Evolutionary conservation across 1,140 invertebrate species (phyloP).

Genomic region (Heliconius hermathena): DNA sequence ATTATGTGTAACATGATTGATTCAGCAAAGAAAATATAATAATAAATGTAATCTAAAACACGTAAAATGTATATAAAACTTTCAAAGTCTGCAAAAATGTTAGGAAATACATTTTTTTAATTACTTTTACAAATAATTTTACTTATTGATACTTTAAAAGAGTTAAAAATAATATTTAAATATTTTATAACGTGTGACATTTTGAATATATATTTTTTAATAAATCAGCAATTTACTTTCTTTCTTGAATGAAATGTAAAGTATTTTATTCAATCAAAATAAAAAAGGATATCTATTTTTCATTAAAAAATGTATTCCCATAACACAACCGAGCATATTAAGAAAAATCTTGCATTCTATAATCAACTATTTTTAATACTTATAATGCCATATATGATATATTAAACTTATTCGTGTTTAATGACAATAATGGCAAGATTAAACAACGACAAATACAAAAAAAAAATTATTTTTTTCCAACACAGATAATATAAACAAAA

Average conservation of each 20-base stretch:
- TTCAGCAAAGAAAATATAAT: conserved; percentile 2
- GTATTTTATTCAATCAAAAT: background rate
- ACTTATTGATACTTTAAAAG: background rate
- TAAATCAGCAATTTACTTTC: too few species aligned
- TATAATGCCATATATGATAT: background rate
- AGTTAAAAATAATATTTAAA: background rate
- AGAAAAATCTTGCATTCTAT: background rate
- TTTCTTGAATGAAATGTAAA: too few species aligned
- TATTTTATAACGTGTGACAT: background rate
- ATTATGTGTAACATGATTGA: conserved; percentile 2
- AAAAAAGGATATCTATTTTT: background rate
- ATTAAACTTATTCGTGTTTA: background rate
- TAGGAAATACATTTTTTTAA: background rate
- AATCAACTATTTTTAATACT: background rate
- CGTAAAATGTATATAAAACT: background rate
- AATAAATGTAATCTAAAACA: conserved; percentile 7
- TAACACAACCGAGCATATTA: background rate
- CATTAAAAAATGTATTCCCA: background rate
- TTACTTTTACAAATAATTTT: background rate
- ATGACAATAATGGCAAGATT: background rate
- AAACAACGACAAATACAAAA: background rate
- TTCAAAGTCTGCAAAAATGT: background rate
- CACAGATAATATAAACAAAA: background rate
- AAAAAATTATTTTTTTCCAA: background rate
- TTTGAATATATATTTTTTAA: too few species aligned